phyloP scores from a whole-genome alignment of 2,113 vertebrate genomes.

The Cranoglanis bouderius region DNA sequence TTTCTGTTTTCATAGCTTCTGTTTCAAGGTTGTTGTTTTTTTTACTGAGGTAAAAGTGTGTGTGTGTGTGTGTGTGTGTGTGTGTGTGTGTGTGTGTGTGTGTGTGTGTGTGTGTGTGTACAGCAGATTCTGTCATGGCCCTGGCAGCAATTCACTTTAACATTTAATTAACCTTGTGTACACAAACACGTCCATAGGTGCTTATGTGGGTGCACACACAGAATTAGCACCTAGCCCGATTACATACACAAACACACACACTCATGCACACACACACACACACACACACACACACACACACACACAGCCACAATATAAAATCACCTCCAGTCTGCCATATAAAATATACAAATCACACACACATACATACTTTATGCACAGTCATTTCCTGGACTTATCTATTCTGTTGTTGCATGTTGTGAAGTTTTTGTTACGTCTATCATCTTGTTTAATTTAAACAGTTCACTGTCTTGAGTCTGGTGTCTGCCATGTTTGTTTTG shows the following conservation, averaged over 20 bases:
- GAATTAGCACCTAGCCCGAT: not conserved
- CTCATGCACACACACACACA: not conserved
- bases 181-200: not conserved
- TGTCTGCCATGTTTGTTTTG: too few species aligned
- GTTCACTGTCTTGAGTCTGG: not conserved
- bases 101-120: not conserved
- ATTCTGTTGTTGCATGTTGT: too few species aligned
- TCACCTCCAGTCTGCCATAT: not conserved
- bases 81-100: not conserved
- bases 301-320: not conserved
- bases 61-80: too few species aligned
- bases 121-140: not conserved
- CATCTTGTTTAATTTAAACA: not conserved
- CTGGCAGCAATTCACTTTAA: not conserved
- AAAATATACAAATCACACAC: not conserved
- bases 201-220: not conserved
- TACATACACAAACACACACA: not conserved
- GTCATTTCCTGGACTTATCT: not conserved
- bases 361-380: not conserved
- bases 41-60: not conserved
- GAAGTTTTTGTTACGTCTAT: not conserved
- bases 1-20: not conserved
- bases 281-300: not conserved
- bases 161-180: not conserved
- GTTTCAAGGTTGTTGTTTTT: not conserved